Conservation (phyloP, 2,797 vertebrate genomes). For the Natrix natrix region DNA sequence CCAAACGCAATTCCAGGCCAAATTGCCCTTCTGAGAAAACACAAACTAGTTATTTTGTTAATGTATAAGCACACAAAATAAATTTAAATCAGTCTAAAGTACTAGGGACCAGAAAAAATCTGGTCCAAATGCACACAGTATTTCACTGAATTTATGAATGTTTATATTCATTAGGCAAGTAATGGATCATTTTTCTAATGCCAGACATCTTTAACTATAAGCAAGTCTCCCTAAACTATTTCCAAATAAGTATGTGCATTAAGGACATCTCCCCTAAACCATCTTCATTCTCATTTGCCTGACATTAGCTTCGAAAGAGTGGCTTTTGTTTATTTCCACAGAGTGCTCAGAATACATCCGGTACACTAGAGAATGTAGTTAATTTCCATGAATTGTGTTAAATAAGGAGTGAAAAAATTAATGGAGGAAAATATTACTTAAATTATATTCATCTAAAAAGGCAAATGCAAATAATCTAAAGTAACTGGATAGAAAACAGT, state of each 20-base stretch:
- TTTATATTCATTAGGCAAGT: not conserved
- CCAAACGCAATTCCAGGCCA: not conserved
- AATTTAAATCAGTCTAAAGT: not conserved
- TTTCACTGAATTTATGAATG: not conserved
- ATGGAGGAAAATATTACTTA: no score
- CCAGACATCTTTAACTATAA: not conserved
- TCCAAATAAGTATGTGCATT: not conserved
- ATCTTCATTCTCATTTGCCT: not conserved
- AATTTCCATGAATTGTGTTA: not conserved
- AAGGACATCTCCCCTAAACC: not conserved
- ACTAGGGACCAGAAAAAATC: conserved; percentile 11
- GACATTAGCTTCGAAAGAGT: not conserved
- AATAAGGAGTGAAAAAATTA: not conserved
- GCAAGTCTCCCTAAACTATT: not conserved
- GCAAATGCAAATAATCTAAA: not conserved
- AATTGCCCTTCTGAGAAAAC: not conserved
- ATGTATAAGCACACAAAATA: not conserved
- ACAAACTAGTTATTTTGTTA: not conserved
- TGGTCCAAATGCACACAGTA: not conserved
- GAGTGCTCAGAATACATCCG: no score
- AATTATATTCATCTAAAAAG: not conserved
- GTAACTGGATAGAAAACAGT: not conserved
- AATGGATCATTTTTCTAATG: not conserved
- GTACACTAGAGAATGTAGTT: not conserved
- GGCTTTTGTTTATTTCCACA: not conserved